Evolutionary conservation across 2,888 invertebrate genomes (phyloP), one percentile per base, ranked within the genome.

Genomic region (Dryobotodes eremita): DNA sequence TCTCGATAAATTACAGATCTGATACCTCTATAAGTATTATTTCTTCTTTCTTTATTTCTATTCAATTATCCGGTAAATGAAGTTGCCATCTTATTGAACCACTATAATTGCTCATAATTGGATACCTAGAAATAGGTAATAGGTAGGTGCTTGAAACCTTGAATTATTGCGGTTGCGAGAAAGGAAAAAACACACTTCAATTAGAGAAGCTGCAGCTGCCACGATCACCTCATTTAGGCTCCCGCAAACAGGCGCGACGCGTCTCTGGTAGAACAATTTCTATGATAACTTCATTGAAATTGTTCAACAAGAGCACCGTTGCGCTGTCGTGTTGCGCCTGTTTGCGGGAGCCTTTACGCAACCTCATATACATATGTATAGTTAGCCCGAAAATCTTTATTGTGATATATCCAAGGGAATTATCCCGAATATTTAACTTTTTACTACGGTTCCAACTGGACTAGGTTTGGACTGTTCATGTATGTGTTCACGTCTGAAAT

Each of bases 51-150:
- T n/a, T n/a, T n/a, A n/a, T n/a, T 13, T 0, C 8, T 50, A 20
- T 48, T 10, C 2, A 15, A 59, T 50, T 75, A 59, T 11, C 36
- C 13, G 20, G 59, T 75, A 8, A 36, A 61, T 36, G 11, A 31
- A 62, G 50, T 26, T 62, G 42, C 31, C 5, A 23, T 75, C 23
- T 31, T 77, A 23, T 23, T 26, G 42, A 50, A 5, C 42, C n/a
- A 57, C 55, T 8, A 23, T 36, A 65, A 77, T 57, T 77, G 42
- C 20, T 55, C n/a, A 46, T 76, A 75, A 76, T 76, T 76, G 20
- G 0, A 17, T 76, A 55, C n/a, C 46, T 48, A 76, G 46, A 48
- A 64, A 55, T 50, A 62, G 8, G 7, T 31, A 65, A 2, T 17
- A 17, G 11, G 5, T 71, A 71, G 0, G 42, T 42, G 42, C 2